These are phyloP conservation scores for Cyanoderma ruficeps DNA, from an alignment of 2,113 vertebrate species.

Conservation along the genomic window DNA sequence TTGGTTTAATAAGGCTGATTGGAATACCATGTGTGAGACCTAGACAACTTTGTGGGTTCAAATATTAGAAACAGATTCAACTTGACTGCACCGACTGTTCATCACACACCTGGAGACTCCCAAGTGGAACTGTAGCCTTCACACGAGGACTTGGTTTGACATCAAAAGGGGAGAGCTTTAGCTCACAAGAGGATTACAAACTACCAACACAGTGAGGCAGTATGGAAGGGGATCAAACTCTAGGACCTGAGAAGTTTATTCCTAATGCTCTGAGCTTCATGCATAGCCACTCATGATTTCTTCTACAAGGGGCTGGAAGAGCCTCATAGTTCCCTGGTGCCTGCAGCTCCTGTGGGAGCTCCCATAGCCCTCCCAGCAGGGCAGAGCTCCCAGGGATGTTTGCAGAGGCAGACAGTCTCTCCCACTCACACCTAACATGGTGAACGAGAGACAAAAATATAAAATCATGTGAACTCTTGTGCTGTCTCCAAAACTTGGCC, in stretches of 20 bases:
- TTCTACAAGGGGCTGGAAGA: not conserved
- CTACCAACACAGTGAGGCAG: not conserved
- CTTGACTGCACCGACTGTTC: not conserved
- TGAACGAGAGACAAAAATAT: not conserved
- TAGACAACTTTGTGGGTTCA: not conserved
- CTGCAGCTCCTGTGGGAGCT: not conserved
- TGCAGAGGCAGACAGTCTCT: fast-evolving
- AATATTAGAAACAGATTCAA: not conserved
- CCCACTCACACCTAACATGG: fast-evolving
- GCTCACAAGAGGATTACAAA: not conserved
- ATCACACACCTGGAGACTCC: not conserved
- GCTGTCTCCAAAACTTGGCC: not conserved
- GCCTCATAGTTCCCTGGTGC: not conserved
- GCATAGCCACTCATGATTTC: not conserved
- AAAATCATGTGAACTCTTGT: not conserved
- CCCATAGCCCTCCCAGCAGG: not conserved
- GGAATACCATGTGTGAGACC: not conserved
- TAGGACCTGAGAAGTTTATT: not conserved
- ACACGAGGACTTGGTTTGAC: not conserved
- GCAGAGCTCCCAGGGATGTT: not conserved
- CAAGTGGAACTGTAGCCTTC: not conserved
- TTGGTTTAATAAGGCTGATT: not conserved
- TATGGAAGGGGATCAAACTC: not conserved
- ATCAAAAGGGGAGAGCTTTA: not conserved
- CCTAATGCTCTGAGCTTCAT: not conserved